Evolutionary conservation across 2,888 invertebrate species (phyloP), one percentile per base, ranked within the genome.

Genomic region (Ochropacha duplaris): DNA sequence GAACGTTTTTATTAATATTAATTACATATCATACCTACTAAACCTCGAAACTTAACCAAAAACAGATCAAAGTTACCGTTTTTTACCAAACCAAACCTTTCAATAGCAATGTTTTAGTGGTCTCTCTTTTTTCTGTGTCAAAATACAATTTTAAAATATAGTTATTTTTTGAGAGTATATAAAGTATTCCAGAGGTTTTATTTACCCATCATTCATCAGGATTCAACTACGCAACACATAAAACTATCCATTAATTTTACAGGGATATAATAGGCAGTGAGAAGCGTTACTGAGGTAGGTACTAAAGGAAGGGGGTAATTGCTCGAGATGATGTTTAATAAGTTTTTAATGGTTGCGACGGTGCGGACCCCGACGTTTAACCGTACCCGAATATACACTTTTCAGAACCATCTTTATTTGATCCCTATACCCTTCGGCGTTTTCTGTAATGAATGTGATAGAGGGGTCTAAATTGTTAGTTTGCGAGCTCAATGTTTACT

Each of bases 271-370:
- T 67, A 68, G 61, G 54, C 28, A 67, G 69, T 58, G 44, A 65
- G 71, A 63, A 56, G 60, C 59, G 58, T 58, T 65, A 68, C 65
- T 61, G 62, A 69, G 56, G 54, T 57, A 62, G 62, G 57, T 66
- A 57, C 68, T 75, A 59, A 64, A 57, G 75, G 86, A 87, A 84
- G 85, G 83, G 83, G 86, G 93, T 94, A 94, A 94, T 94, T 94
- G 94, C 91, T 86, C 88, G 94, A 93, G 94, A 94, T 94, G 94
- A 94, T 94, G 94, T 94, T 94, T 94, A 94, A 94, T 94, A 94
- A 94, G 93, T 94, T 94, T 94, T 94, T 94, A 94, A 94, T 94
- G 93, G 94, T 93, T 85, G 86, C 88, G 83, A 86, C 86, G 88
- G 79, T 74, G 79, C 79, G 83, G 78, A 79, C 81, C 73, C 83